Conservation (phyloP, 2,888 invertebrate species). For the Zaprionus lineosus region DNA sequence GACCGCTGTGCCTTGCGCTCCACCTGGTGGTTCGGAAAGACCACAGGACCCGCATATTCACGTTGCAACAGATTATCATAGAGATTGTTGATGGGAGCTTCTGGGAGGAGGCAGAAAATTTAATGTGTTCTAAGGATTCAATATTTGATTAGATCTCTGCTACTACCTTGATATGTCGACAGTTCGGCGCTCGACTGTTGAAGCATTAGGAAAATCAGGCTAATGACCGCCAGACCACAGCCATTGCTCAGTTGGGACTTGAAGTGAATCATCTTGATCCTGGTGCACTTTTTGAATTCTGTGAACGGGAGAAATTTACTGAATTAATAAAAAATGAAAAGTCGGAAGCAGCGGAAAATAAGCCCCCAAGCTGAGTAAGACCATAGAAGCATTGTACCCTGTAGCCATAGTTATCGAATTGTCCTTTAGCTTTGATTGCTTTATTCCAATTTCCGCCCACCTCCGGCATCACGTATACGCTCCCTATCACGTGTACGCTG, state of each 20-base stretch:
- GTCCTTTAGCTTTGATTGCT: too few species aligned
- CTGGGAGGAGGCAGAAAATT: not conserved
- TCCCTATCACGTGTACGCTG: slow-evolving; percentile 61
- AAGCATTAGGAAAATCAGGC: slow-evolving; percentile 39
- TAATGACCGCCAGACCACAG: slow-evolving; percentile 48
- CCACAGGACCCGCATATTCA: slow-evolving; percentile 82
- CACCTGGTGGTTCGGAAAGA: slow-evolving; percentile 85
- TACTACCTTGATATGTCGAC: slow-evolving; percentile 10
- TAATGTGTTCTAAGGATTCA: too few species aligned
- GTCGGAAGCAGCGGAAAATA: too few species aligned
- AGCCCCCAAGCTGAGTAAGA: too few species aligned
- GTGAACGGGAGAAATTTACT: too few species aligned
- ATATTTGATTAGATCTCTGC: not conserved
- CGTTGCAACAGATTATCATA: slow-evolving; percentile 82
- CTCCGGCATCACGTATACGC: slow-evolving; percentile 57
- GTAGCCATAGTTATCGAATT: too few species aligned
- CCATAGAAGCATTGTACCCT: too few species aligned
- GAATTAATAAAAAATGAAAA: too few species aligned
- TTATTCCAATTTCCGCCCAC: slow-evolving; percentile 60
- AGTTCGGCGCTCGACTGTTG: slow-evolving; percentile 58
- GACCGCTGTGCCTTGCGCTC: slow-evolving; percentile 91
- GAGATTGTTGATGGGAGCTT: slow-evolving; percentile 77
- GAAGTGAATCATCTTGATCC: slow-evolving; percentile 61
- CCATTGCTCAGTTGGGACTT: slow-evolving; percentile 50
- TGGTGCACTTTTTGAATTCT: too few species aligned